A percentile compares a stretch with the other conserved stretches of the same genome.
phyloP scores from a whole-genome alignment of 2,888 invertebrate genomes.

The Rhorus exstirpatorius region DNA sequence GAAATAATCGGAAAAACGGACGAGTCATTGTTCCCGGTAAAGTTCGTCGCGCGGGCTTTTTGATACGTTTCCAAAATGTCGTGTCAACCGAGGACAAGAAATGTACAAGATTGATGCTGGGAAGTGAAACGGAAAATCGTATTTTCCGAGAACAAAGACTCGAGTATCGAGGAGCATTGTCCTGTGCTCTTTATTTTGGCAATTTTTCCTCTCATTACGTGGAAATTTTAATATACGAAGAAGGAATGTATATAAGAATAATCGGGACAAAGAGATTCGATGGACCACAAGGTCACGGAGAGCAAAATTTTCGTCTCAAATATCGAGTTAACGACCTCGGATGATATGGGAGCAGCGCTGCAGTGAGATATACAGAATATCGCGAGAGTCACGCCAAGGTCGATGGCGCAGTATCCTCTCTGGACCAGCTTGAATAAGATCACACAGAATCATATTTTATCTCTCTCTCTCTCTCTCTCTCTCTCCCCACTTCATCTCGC shows the following conservation, averaged over 20 bases:
- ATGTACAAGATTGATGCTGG: neutral
- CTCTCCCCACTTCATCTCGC: constrained; percentile 55
- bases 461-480: constrained; percentile 17
- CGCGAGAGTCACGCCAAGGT: constrained; percentile 70
- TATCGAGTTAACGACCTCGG: constrained; percentile 69
- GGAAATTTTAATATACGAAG: constrained; percentile 19
- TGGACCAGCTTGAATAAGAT: constrained; percentile 61
- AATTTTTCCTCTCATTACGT: constrained; percentile 30
- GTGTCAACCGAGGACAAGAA: constrained; percentile 32
- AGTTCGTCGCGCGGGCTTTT: constrained; percentile 22
- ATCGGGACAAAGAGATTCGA: constrained; percentile 54
- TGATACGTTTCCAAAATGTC: constrained; percentile 61
- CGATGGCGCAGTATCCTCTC: constrained; percentile 65
- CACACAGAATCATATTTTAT: constrained; percentile 49
- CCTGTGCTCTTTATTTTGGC: neutral
- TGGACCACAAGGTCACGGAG: constrained; percentile 58
- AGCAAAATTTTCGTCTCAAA: constrained; percentile 52
- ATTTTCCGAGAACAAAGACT: constrained; percentile 35
- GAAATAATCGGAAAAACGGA: constrained; percentile 27
- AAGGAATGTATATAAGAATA: constrained; percentile 18
- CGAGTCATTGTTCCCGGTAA: constrained; percentile 34
- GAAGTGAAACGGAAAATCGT: constrained; percentile 1
- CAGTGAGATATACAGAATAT: constrained; percentile 64
- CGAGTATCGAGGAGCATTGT: neutral
- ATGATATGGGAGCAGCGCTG: constrained; percentile 42